Evolutionary conservation across 2,113 vertebrate genomes (phyloP), one percentile per base, ranked within the genome.

Genomic region (Pseudopipra pipra): DNA sequence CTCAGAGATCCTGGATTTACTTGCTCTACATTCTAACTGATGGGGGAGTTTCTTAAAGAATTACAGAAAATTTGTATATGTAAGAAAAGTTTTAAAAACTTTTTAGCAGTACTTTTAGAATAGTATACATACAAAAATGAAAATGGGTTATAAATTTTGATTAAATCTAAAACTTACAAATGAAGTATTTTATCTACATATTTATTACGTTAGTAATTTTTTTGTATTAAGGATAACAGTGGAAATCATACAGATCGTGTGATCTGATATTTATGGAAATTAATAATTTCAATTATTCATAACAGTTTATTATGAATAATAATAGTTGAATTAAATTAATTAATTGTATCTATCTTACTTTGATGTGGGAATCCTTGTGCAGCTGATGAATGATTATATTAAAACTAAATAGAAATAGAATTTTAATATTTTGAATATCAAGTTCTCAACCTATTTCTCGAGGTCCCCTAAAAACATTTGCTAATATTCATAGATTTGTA

Each of bases 171-270:
- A 22, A 54, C 3, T 25, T 65, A 24, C 11, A 77, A 90, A 81
- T 71, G 11, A 81, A 85, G 2, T 37, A 39, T 70, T 85, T 74
- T 35, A 55, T 28, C 61, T 56, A 27, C 7, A 4, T 58, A n/a
- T 1, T 1, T 58, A n/a, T 1, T 1, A 37, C 39, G 39, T 67
- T 52, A 55, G 20, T 12, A 0, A 58, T 21, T 54, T 11, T 62
- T 93, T 30, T 58, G 33, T 82, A 23, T 59, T 68, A 74, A 73
- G 30, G 33, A 55, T 78, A 43, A 82, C 46, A 85, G 78, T 1
- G 5, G 39, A 89, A 86, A 52, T 71, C 25, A 59, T 93, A 62
- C 33, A 49, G 49, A 62, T 63, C 1, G 2, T 71, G 17, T 67
- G 63, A 76, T 76, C 22, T 76, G n/a, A 76, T 87, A 35, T 80